These are phyloP conservation scores for Psephotus haematonotus DNA, from an alignment of 2,113 vertebrate species.

Conservation along the genomic window DNA sequence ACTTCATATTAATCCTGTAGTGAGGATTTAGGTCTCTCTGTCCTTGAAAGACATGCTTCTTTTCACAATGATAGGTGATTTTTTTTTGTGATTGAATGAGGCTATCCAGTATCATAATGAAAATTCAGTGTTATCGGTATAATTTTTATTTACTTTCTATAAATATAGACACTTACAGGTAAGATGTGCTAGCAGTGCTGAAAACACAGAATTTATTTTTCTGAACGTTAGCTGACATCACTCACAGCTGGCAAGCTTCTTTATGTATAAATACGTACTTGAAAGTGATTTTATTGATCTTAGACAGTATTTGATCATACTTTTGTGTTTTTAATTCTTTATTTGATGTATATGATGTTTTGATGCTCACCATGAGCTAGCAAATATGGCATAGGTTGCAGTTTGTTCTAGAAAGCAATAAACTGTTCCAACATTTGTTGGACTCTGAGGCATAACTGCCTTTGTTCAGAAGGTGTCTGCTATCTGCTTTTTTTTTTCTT, in stretches of 20 bases:
- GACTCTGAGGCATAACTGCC: background rate
- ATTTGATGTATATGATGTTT: background rate
- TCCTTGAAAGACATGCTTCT: background rate
- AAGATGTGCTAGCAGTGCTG: background rate
- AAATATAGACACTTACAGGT: background rate
- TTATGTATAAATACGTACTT: background rate
- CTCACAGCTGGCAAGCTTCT: background rate
- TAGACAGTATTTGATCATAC: background rate
- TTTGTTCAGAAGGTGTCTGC: background rate
- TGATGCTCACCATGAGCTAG: background rate
- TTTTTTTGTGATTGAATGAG: background rate
- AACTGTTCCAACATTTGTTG: background rate
- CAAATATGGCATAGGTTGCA: background rate
- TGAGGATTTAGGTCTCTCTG: background rate
- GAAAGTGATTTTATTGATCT: background rate
- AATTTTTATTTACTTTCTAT: background rate
- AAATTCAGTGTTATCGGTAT: background rate
- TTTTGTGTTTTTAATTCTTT: background rate
- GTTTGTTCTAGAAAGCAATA: background rate
- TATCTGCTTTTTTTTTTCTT: background rate
- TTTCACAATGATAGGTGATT: background rate
- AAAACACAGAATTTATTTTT: conserved; percentile 1
- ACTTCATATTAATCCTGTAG: background rate
- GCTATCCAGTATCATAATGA: background rate
- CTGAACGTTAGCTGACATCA: background rate